Evolutionary conservation across 2,797 vertebrate genomes (phyloP).

Genomic region (Sparus aurata): DNA sequence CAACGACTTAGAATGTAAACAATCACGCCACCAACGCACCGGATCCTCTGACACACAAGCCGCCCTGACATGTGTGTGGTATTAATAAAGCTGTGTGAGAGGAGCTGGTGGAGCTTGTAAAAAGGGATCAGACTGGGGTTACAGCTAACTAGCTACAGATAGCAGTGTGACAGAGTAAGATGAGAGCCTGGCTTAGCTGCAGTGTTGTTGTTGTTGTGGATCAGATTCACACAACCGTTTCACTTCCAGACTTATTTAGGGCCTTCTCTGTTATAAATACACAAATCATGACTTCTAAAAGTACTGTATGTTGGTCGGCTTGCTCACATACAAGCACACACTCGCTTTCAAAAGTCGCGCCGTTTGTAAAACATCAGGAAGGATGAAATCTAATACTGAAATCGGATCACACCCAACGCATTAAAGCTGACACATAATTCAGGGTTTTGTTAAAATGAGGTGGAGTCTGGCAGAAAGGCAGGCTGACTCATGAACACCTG

Average conservation of each 20-base stretch:
- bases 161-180: conserved; percentile 46
- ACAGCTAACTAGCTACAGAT: conserved; percentile 50
- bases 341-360: neutral
- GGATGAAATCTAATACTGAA: neutral
- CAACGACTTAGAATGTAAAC: conserved; percentile 63
- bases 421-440: conserved; percentile 16
- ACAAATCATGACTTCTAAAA: conserved; percentile 3
- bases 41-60: conserved; percentile 54
- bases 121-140: conserved; percentile 53
- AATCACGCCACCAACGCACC: conserved; percentile 25
- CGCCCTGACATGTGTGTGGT: conserved; percentile 35
- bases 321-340: neutral
- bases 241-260: conserved; percentile 38
- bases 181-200: conserved; percentile 36
- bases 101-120: conserved; percentile 38
- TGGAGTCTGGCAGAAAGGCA: neutral
- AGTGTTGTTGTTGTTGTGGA: conserved; percentile 31
- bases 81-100: conserved; percentile 65
- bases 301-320: neutral
- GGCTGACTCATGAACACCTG: conserved; percentile 22
- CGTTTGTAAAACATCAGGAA: neutral
- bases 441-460: conserved; percentile 4
- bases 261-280: conserved; percentile 5
- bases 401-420: neutral
- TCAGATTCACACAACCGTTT: conserved; percentile 40